These are phyloP conservation scores for Acanthurus tractus DNA, from an alignment of 2,797 vertebrate genomes.

Conservation along the genomic window DNA sequence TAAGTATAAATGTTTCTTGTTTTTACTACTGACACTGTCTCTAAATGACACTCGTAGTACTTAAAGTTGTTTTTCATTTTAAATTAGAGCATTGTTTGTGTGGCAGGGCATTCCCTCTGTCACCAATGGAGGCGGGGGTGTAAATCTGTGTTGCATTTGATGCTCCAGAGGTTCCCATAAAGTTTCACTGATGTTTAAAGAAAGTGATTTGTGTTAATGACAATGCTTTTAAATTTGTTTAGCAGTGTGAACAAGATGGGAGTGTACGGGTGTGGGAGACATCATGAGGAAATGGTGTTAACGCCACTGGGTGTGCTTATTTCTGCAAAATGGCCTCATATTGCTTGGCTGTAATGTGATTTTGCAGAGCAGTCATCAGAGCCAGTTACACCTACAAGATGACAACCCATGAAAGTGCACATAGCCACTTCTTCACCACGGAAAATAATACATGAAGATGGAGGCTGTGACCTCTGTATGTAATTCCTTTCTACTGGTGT, in stretches of 20 bases:
- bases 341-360: slow-evolving; percentile 57
- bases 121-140: neutral
- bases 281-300: slow-evolving; percentile 57
- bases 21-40: neutral
- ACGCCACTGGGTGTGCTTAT: slow-evolving; percentile 55
- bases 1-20: neutral
- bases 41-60: neutral
- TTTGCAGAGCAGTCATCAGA: slow-evolving; percentile 54
- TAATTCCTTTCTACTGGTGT: slow-evolving; percentile 2
- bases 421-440: slow-evolving; percentile 11
- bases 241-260: slow-evolving; percentile 35
- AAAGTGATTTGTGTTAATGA: slow-evolving; percentile 58
- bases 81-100: slow-evolving; percentile 13
- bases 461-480: slow-evolving; percentile 12
- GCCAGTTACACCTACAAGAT: slow-evolving; percentile 63
- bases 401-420: slow-evolving; percentile 41
- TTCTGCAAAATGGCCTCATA: slow-evolving; percentile 62
- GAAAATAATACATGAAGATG: slow-evolving; percentile 12
- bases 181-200: slow-evolving; percentile 50
- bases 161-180: slow-evolving; percentile 48
- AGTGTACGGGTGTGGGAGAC: slow-evolving; percentile 48
- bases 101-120: neutral
- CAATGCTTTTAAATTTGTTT: slow-evolving; percentile 45
- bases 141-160: slow-evolving; percentile 37
- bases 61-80: slow-evolving; percentile 3